Evolutionary conservation across 1,140 invertebrate genomes (phyloP).

Genomic region (Cepaea nemoralis): DNA sequence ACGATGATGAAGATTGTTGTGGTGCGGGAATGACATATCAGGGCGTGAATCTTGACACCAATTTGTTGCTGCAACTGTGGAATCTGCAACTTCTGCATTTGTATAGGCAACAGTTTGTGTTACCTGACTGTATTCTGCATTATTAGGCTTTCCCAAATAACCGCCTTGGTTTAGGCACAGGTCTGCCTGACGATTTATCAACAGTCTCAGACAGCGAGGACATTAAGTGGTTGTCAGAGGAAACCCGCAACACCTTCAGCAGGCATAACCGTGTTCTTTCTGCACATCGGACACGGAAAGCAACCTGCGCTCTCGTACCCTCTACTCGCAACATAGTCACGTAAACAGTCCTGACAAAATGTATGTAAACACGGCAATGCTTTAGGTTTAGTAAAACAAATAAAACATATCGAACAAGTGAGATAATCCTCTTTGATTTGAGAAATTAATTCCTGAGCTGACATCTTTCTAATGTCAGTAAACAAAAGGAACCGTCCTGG

Average conservation of each 20-base stretch:
- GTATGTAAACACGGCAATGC: constrained; percentile 68
- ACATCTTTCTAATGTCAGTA: constrained; percentile 46
- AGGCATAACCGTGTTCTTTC: constrained; percentile 52
- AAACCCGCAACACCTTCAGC: constrained; percentile 53
- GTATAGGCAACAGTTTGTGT: too few relatives aligned
- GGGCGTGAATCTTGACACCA: background rate
- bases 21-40: background rate
- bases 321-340: constrained; percentile 55
- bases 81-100: too few relatives aligned
- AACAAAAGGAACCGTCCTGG: too few relatives aligned
- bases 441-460: constrained; percentile 46
- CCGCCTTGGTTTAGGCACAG: constrained; percentile 46
- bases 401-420: constrained; percentile 67
- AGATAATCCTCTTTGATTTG: constrained; percentile 63
- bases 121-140: too few relatives aligned
- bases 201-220: constrained; percentile 61
- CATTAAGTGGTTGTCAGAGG: constrained; percentile 62
- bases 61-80: background rate
- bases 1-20: background rate
- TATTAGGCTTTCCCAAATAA: constrained; percentile 16
- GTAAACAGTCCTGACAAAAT: constrained; percentile 64
- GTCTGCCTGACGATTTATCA: constrained; percentile 35
- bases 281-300: constrained; percentile 67
- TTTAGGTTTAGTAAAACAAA: constrained; percentile 58
- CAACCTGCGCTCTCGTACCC: constrained; percentile 46